Evolutionary conservation across 2,797 vertebrate genomes (phyloP).

Genomic region (Holocentrus rufus): DNA sequence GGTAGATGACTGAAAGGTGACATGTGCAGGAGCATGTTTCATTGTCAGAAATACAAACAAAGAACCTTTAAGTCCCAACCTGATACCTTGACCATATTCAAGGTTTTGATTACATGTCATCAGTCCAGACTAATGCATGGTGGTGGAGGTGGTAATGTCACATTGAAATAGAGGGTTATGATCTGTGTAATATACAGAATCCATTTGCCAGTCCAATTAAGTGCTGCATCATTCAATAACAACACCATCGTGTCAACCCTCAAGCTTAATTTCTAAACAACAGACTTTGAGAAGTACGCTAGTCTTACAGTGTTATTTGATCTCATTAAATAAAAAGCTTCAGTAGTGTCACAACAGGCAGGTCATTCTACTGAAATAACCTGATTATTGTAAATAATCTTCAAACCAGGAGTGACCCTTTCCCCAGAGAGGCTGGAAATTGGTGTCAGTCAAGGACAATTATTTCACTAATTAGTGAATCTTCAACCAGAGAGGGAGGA

Average conservation of each 20-base stretch:
- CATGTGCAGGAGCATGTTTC: too few relatives aligned
- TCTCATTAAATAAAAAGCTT: too few relatives aligned
- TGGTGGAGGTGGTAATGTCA: background rate
- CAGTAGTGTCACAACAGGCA: too few relatives aligned
- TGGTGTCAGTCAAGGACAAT: slow-evolving; percentile 31
- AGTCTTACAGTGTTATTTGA: too few relatives aligned
- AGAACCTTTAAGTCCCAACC: too few relatives aligned
- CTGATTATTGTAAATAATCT: too few relatives aligned
- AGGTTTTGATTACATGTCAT: background rate
- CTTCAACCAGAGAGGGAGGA: slow-evolving; percentile 26
- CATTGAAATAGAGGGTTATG: background rate
- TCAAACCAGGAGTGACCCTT: background rate
- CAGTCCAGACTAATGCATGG: background rate
- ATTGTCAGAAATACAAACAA: too few relatives aligned
- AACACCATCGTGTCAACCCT: background rate
- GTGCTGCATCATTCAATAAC: background rate
- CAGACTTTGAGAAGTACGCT: too few relatives aligned
- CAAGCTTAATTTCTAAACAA: too few relatives aligned
- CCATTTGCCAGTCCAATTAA: background rate
- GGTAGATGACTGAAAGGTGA: background rate
- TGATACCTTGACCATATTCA: background rate
- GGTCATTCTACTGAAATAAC: too few relatives aligned
- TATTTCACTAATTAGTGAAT: slow-evolving; percentile 31
- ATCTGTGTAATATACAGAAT: background rate
- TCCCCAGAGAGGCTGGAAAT: slow-evolving; percentile 1